Evolutionary conservation across 1,140 invertebrate genomes (phyloP), one percentile per base, ranked within the genome.

Genomic region (Homarus americanus): DNA sequence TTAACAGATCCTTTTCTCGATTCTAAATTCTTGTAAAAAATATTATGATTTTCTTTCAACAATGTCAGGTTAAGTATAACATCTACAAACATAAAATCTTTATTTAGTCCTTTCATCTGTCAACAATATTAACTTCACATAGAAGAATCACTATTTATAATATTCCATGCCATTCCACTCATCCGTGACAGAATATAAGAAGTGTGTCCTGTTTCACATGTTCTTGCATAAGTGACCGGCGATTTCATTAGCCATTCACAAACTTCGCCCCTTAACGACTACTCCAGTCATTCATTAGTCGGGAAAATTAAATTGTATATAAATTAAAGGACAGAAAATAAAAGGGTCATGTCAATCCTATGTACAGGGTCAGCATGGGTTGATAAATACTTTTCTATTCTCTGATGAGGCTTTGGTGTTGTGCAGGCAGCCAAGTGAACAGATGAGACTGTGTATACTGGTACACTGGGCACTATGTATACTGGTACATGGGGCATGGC

Each of bases 71-170:
- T 38, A 44, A 40, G 41, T 80, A 85, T 40, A 85, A 32, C 63
- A 85, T 28, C 66, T 49, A 20, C 63, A 89, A 89, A 89, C 87
- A 89, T 89, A 82, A 89, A 89, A 89, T 89, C 75, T 89, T 89
- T 89, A 89, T 89, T 89, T 89, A 89, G 58, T 89, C 87, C 87
- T 89, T 89, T 89, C 87, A 82, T 89, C 79, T 89, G 87, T 89
- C 87, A 89, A 89, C 87, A 89, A 89, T 89, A 83, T 63, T 83
- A 89, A 89, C 87, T n/a, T n/a, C n/a, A n/a, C n/a, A n/a, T n/a
- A n/a, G n/a, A n/a, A n/a, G n/a, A n/a, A n/a, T n/a, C n/a, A 89
- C 82, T 78, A 89, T 58, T 89, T 82, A 82, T 41, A 72, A 89
- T 89, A 89, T 82, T 89, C 79, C 87, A 89, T 89, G 87, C 87